phyloP scores from a whole-genome alignment of 64 coral and sea anemone species.

The Platygyra sinensis region DNA sequence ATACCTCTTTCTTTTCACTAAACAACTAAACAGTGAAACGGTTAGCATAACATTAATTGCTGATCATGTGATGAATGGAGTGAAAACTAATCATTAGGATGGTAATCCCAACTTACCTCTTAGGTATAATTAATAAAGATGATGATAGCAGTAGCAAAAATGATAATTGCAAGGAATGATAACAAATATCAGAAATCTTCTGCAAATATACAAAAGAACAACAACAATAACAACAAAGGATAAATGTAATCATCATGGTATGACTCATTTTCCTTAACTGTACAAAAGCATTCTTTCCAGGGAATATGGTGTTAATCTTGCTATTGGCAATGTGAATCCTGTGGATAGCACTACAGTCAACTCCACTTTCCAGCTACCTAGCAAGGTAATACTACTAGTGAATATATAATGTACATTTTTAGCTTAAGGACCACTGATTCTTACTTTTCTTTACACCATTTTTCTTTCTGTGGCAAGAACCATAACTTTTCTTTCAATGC shows the following conservation, averaged over 20 bases:
- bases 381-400: background rate
- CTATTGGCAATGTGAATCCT: background rate
- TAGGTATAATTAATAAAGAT: background rate
- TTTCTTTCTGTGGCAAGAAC: too few relatives aligned
- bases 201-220: background rate
- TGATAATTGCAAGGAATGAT: background rate
- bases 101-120: background rate
- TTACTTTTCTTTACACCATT: conserved; percentile 5
- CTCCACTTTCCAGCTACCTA: conserved; percentile 14
- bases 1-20: too few relatives aligned
- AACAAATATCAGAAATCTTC: too few relatives aligned
- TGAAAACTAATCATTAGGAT: background rate
- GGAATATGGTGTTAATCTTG: background rate
- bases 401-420: background rate
- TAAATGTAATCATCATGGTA: background rate
- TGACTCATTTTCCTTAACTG: background rate
- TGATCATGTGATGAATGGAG: background rate
- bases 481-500: too few relatives aligned
- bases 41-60: background rate
- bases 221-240: background rate
- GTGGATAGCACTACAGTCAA: background rate
- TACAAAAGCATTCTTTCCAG: background rate
- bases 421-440: conserved; percentile 9
- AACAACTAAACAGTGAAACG: background rate
- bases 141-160: background rate